Base-by-base conservation (phyloP, 2,888 invertebrate genomes). In the Chrysolina haemoptera region DNA sequence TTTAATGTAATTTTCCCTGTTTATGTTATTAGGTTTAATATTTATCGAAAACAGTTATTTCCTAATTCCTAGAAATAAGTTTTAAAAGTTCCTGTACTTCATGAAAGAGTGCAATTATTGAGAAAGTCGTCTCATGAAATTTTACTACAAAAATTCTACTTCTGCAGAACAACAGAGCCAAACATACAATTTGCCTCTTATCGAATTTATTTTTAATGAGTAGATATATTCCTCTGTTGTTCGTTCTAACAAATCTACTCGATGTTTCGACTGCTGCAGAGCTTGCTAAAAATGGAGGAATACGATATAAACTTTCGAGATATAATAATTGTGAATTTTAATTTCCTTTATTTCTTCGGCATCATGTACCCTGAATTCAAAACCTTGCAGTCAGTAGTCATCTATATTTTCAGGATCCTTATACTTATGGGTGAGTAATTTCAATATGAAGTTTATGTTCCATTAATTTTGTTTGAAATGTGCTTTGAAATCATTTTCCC, bases 351-450 rank as follows among this genome's bases (percentile, higher is more conserved):
- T 18, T 74, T 74, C 40, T 74, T 74, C 63, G 74, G 74, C 1
- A 74, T 70, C 4, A 70, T 74, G 74, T 70, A 74, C 63, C 70
- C 74, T 9, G 43, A 68, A 10, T 74, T 74, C 10, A 41, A 63
- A 40, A 18, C 40, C 11, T n/a, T 12, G 9, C 11, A 5, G 8
- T 16, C 35, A 3, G 46, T 35, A n/a, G 14, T 74, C 12, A 20
- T 59, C 11, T 74, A 74, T 16, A 40, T 68, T 40, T 1, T 70
- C 11, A 74, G 55, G 59, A 55, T 64, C 12, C 43, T 55, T 9
- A 18, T 74, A n/a, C 55, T 74, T 59, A 48, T 74, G 20, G 74
- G 74, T 74, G 40, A 74, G 74, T 70, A 11, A 40, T 14, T 27
- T 0, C 4, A 27, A 46, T 2, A 4, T 14, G 46, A 14, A 43